Evolutionary conservation across 1,140 invertebrate genomes (phyloP).

Genomic region (Megathymus violae): DNA sequence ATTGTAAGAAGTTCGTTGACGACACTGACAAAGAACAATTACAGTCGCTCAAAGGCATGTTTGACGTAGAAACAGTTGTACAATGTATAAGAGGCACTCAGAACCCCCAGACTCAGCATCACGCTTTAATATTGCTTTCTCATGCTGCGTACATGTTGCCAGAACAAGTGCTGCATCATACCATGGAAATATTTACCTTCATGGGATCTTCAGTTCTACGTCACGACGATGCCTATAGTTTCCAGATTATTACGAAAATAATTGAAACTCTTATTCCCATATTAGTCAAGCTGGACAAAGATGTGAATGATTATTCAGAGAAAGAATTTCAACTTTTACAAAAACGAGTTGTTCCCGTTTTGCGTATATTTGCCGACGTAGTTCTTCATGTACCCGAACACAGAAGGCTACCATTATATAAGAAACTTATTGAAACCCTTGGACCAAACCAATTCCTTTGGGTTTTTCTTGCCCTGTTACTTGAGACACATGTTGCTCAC

Average conservation of each 20-base stretch:
- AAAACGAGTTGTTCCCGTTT: slow-evolving; percentile 86
- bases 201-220: slow-evolving; percentile 95
- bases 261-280: slow-evolving; percentile 95
- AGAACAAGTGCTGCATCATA: slow-evolving; percentile 93
- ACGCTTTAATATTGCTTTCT: slow-evolving; percentile 92
- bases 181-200: slow-evolving; percentile 98
- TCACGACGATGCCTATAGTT: slow-evolving; percentile 97
- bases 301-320: slow-evolving; percentile 80
- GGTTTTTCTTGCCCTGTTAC: slow-evolving; percentile 88
- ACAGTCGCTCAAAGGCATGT: slow-evolving; percentile 84
- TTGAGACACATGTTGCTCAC: slow-evolving; percentile 87
- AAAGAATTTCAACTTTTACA: slow-evolving; percentile 74
- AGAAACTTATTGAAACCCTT: slow-evolving; percentile 90
- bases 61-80: slow-evolving; percentile 93
- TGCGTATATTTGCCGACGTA: slow-evolving; percentile 95
- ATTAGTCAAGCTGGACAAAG: slow-evolving; percentile 85
- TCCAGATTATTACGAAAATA: slow-evolving; percentile 95
- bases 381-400: slow-evolving; percentile 95
- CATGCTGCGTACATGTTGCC: slow-evolving; percentile 90
- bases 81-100: slow-evolving; percentile 94
- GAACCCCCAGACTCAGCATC: slow-evolving; percentile 97
- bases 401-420: slow-evolving; percentile 91
- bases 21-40: slow-evolving; percentile 77
- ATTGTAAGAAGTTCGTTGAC: slow-evolving; percentile 85
- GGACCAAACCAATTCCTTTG: slow-evolving; percentile 89